A percentile compares a stretch with the other conserved stretches of the same genome.
phyloP scores from a whole-genome alignment of 2,888 invertebrate species.

The Dasypogon diadema region DNA sequence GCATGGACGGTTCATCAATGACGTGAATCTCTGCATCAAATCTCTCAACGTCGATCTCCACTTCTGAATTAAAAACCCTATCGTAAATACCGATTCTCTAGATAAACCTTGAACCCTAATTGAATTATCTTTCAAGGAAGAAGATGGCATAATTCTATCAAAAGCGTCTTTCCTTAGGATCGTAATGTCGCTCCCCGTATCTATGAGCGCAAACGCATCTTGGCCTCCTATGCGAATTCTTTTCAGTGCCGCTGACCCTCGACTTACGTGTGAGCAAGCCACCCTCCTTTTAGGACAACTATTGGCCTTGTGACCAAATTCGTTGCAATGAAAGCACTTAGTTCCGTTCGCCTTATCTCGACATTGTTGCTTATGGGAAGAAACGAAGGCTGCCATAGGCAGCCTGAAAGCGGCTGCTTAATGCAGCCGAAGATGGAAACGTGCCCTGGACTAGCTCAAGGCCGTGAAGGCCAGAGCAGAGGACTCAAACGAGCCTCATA shows the following conservation, averaged over 20 bases:
- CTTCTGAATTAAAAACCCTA: no score
- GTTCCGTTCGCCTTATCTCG: background rate
- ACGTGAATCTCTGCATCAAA: background rate
- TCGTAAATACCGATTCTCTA: background rate
- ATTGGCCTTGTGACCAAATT: background rate
- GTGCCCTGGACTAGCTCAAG: no score
- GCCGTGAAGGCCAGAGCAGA: no score
- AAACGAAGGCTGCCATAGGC: no score
- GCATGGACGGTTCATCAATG: no score
- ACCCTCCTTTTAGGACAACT: background rate
- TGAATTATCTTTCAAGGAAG: background rate
- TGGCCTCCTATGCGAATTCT: background rate
- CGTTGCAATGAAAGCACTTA: background rate
- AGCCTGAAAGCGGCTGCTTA: no score
- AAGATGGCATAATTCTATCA: background rate
- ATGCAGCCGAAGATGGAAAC: no score
- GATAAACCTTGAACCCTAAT: background rate
- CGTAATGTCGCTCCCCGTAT: background rate
- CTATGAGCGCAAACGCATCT: background rate
- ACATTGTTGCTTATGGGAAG: no score
- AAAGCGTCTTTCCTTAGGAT: background rate
- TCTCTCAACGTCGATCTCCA: background rate
- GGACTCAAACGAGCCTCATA: no score
- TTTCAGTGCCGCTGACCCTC: background rate
- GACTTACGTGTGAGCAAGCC: background rate